A percentile compares a stretch with the other conserved stretches of the same genome.
These are phyloP conservation scores for Tortricodes alternella DNA, from an alignment of 2,888 invertebrate species.

Conservation along the genomic window DNA sequence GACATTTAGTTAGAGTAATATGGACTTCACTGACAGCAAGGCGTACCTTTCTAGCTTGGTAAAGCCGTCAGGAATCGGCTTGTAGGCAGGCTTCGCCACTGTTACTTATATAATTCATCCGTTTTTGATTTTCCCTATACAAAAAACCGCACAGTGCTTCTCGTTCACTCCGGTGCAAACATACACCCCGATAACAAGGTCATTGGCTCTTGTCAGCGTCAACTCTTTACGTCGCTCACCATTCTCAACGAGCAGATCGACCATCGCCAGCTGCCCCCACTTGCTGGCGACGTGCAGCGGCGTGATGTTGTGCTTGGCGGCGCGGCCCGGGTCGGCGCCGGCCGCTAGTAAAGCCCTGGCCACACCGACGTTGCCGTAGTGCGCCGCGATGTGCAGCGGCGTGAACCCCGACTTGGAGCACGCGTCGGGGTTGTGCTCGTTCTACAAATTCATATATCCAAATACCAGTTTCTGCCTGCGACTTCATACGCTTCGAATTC, in stretches of 20 bases:
- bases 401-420: slow-evolving; percentile 99
- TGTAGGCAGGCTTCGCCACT: too few species aligned
- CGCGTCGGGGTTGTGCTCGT: slow-evolving; percentile 98
- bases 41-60: too few species aligned
- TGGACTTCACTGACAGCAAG: too few species aligned
- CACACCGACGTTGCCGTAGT: slow-evolving; percentile 98
- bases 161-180: too few species aligned
- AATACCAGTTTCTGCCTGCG: too few species aligned
- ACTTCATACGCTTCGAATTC: too few species aligned
- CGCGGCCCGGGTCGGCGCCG: slow-evolving; percentile 97
- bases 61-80: too few species aligned
- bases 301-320: slow-evolving; percentile 99
- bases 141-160: too few species aligned
- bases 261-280: slow-evolving; percentile 98
- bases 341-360: slow-evolving; percentile 93
- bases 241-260: slow-evolving; percentile 92
- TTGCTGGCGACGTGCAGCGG: slow-evolving; percentile 99
- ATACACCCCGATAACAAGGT: not conserved
- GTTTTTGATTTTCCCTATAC: too few species aligned
- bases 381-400: slow-evolving; percentile 98
- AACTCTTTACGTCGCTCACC: slow-evolving; percentile 48
- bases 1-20: too few species aligned
- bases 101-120: too few species aligned
- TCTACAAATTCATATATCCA: too few species aligned
- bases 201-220: not conserved